Base-by-base conservation (phyloP, 2,797 vertebrate species). In the Eleutherodactylus coqui region DNA sequence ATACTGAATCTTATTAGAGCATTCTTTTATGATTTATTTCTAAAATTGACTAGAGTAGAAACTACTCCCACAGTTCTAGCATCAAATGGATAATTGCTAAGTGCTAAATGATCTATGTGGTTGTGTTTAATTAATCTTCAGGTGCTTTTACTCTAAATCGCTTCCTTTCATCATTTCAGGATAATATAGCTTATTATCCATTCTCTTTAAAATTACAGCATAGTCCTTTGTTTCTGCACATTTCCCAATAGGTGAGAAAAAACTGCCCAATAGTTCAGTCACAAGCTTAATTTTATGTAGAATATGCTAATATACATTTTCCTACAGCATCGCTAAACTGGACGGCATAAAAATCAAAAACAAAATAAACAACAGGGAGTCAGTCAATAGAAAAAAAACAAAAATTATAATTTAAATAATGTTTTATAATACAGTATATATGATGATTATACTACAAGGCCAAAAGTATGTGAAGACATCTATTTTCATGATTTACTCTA, bases 11-110 rank as follows among this genome's bases (percentile, higher is more conserved):
- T 69, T 86, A 87, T 83, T 87, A 79, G 69, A 78, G 34, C 76
- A 82, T 70, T 69, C 62, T 60, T 83, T 86, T 81, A 82, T 82
- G 70, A 82, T 86, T 83, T 80, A 80, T 85, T 75, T 79, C n/a
- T 47, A 79, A 79, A 85, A 85, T 72, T 80, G 76, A 80, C 67
- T 85, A 27, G 67, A 80, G 53, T 55, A 73, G 21, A 85, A 80
- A 29, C 41, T 47, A 80, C 77, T 85, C 77, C 77, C 84, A 80
- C 49, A 58, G 51, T 73, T 85, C 77, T 53, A 85, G 27, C 70
- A 87, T 78, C 58, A 82, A 77, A 75, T 60, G 24, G 43, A 69
- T 83, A 72, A 78, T 87, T 86, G 58, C 79, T 82, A 82, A 82
- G 77, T 82, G 60, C 85, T 55, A 82, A 82, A 86, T 82, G 79